Percentiles rank a stretch among this genome's conserved stretches.
These are phyloP conservation scores for Drosophila punjabiensis DNA, from an alignment of 1,140 invertebrate genomes.

Conservation along the genomic window DNA sequence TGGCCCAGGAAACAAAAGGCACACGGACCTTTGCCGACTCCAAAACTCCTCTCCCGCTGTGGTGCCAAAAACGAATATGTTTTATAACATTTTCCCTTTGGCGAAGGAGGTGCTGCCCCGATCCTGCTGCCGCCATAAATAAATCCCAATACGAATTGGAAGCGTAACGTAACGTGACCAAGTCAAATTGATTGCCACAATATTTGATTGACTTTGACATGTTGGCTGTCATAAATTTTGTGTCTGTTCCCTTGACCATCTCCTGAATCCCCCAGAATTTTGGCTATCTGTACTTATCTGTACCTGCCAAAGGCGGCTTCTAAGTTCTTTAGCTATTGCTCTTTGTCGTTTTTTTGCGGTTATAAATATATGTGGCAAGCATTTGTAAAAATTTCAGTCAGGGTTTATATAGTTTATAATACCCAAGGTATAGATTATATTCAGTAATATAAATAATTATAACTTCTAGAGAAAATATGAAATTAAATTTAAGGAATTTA, in stretches of 20 bases:
- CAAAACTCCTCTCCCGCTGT: conserved; percentile 47
- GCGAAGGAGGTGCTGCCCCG: conserved; percentile 18
- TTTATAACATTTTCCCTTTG: conserved; percentile 67
- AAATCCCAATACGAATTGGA: conserved; percentile 64
- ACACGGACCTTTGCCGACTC: not conserved
- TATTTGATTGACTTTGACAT: conserved; percentile 85
- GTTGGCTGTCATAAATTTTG: conserved; percentile 81
- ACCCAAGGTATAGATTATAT: not conserved
- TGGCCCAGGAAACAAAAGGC: conserved; percentile 6
- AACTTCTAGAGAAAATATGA: not conserved
- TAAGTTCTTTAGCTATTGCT: conserved; percentile 25
- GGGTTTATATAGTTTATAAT: not conserved
- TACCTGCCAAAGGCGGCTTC: conserved; percentile 36
- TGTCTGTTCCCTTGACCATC: conserved; percentile 34
- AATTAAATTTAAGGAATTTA: not conserved
- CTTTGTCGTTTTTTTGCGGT: conserved; percentile 4
- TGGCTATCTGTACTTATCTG: conserved; percentile 9
- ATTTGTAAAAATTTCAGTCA: conserved; percentile 32
- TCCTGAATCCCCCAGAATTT: not conserved
- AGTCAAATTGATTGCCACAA: conserved; percentile 84
- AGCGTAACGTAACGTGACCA: conserved; percentile 73
- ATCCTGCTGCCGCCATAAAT: conserved; percentile 72
- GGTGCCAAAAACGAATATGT: conserved; percentile 78
- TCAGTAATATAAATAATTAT: too few relatives aligned
- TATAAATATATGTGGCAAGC: conserved; percentile 42